Evolutionary conservation across 2,113 vertebrate genomes (phyloP), one percentile per base, ranked within the genome.

Genomic region (Guaruba guarouba): DNA sequence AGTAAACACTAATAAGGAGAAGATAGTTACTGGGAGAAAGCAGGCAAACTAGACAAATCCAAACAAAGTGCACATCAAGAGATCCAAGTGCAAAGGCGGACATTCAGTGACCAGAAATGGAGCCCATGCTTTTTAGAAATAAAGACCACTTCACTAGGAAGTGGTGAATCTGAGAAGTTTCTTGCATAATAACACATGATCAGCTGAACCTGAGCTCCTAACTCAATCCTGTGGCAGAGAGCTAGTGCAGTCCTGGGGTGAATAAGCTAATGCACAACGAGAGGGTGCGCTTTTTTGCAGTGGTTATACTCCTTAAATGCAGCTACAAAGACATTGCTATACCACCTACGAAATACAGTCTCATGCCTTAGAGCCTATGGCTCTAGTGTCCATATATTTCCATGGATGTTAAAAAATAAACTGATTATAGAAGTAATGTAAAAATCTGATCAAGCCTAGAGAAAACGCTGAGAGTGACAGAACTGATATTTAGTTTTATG

Each of bases 81-180:
- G 70, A 63, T 31, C 5, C 18, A 69, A 77, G 69, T 27, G 14
- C 27, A 85, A 85, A 79, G 27, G 28, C 10, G 59, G 31, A 59
- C 33, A 31, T 52, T 33, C 29, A 61, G 28, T 11, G n/a, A 49
- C 22, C 17, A 82, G 57, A 84, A 93, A 39, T 5, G 15, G 35
- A 81, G 17, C 17, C 5, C 6, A 15, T 5, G 5, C 4, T 66
- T 90, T 48, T 51, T 10, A 62, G 48, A 52, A 82, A 69, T 37
- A 63, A 78, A 22, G 17, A 27, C 2, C 0, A 0, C 2, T 59
- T 8, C 33, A 29, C 16, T 39, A 35, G 7, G 41, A 92, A n/a
- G 10, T 4, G 7, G 9, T 35, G 24, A 52, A 46, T 61, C 39
- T 51, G 33, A 73, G 39, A 41, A 78, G 9, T 35, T 63, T 74